Evolutionary conservation across 2,888 invertebrate species (phyloP).

Genomic region (Diarsia brunnea): DNA sequence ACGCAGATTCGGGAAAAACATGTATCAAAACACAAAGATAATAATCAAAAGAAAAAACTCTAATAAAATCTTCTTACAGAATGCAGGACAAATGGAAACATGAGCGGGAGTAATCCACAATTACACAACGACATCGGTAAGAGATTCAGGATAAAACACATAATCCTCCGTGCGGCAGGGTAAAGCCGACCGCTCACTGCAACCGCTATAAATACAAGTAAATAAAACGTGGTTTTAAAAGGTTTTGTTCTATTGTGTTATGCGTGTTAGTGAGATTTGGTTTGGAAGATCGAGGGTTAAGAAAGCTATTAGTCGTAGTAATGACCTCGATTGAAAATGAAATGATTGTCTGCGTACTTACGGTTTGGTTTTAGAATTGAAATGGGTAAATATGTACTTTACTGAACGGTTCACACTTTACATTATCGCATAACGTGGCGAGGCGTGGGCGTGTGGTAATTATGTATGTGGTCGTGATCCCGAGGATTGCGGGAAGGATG

Average conservation of each 20-base stretch:
- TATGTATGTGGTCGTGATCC: neutral
- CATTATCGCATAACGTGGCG: neutral
- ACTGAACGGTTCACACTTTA: neutral
- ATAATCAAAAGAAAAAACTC: constrained; percentile 49
- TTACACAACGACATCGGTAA: constrained; percentile 88
- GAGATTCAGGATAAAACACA: constrained; percentile 87
- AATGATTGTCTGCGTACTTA: neutral
- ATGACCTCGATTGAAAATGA: neutral
- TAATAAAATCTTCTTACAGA: constrained; percentile 60
- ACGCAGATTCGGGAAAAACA: constrained; percentile 28
- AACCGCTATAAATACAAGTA: constrained; percentile 59
- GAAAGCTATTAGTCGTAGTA: neutral
- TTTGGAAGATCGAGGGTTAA: neutral
- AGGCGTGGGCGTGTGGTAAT: too few species aligned
- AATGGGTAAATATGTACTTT: neutral
- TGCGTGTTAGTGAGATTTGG: constrained; percentile 21
- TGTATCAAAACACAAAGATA: constrained; percentile 21
- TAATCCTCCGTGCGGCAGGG: constrained; percentile 78
- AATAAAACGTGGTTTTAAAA: constrained; percentile 59
- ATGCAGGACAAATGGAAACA: constrained; percentile 85
- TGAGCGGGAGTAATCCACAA: constrained; percentile 87
- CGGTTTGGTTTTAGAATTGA: neutral
- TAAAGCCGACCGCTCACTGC: constrained; percentile 66
- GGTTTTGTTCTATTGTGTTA: constrained; percentile 37
- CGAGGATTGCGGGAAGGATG: neutral